Percentiles rank a stretch among this genome's conserved stretches.
phyloP scores from a whole-genome alignment of 1,140 invertebrate genomes.

The Nasonia longicornis region DNA sequence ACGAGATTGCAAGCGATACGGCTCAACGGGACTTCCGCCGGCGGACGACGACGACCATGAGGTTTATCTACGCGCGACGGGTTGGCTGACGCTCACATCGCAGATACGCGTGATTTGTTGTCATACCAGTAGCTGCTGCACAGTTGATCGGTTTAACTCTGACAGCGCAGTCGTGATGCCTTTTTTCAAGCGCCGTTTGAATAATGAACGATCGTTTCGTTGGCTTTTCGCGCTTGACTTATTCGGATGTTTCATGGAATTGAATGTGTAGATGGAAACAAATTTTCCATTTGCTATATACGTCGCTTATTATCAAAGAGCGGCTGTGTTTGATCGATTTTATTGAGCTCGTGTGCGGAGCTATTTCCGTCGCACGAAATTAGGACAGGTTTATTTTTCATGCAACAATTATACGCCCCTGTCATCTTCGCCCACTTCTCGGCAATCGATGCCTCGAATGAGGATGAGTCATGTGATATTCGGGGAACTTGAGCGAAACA shows the following conservation, averaged over 20 bases:
- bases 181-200: background rate
- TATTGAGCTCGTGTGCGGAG: background rate
- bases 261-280: background rate
- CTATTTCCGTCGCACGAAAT: slow-evolving; percentile 9
- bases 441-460: background rate
- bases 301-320: background rate
- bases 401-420: slow-evolving; percentile 4
- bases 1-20: slow-evolving; percentile 15
- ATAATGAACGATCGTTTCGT: background rate
- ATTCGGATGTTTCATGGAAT: background rate
- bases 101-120: background rate
- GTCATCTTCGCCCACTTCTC: background rate
- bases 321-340: background rate
- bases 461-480: background rate
- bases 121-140: background rate
- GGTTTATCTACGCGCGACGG: background rate
- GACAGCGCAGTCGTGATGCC: background rate
- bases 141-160: background rate
- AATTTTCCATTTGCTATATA: background rate
- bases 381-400: slow-evolving; percentile 14
- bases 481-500: too few species aligned
- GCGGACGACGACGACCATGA: background rate
- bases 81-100: background rate
- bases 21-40: slow-evolving; percentile 1
- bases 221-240: background rate